Percentiles rank a stretch among this genome's conserved stretches.
Evolutionary conservation across 2,888 invertebrate genomes (phyloP).

Genomic region (Acleris holmiana): DNA sequence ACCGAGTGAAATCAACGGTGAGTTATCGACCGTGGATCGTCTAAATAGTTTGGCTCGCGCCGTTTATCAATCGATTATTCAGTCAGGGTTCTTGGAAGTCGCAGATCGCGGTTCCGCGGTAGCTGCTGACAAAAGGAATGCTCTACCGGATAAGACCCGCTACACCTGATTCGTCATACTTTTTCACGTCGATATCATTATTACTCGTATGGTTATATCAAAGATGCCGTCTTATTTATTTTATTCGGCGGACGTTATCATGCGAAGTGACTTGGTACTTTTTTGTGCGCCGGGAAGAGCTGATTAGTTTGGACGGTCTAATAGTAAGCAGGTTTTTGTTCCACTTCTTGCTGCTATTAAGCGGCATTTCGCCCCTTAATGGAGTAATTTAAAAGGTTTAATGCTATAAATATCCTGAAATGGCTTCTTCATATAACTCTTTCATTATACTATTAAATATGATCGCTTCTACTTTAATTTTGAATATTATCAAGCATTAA

Average conservation of each 20-base stretch:
- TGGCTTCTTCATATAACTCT: background rate
- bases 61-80: slow-evolving; percentile 28
- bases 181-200: slow-evolving; percentile 64
- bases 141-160: slow-evolving; percentile 61
- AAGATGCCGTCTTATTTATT: slow-evolving; percentile 70
- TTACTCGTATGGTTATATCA: slow-evolving; percentile 57
- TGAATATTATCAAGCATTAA: too few species aligned
- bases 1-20: slow-evolving; percentile 23
- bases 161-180: slow-evolving; percentile 50
- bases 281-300: slow-evolving; percentile 62
- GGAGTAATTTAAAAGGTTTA: slow-evolving; percentile 52
- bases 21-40: slow-evolving; percentile 20
- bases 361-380: slow-evolving; percentile 50
- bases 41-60: slow-evolving; percentile 23
- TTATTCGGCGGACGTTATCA: slow-evolving; percentile 69
- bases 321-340: slow-evolving; percentile 65
- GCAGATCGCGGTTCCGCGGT: background rate
- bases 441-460: slow-evolving; percentile 6
- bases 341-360: slow-evolving; percentile 56
- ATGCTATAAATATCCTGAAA: slow-evolving; percentile 37
- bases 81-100: slow-evolving; percentile 1
- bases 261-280: slow-evolving; percentile 71
- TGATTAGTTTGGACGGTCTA: slow-evolving; percentile 67
- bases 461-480: background rate
- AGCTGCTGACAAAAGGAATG: slow-evolving; percentile 39